Evolutionary conservation across 1,140 invertebrate genomes (phyloP), one percentile per base, ranked within the genome.

Genomic region (Phymastichus coffea): DNA sequence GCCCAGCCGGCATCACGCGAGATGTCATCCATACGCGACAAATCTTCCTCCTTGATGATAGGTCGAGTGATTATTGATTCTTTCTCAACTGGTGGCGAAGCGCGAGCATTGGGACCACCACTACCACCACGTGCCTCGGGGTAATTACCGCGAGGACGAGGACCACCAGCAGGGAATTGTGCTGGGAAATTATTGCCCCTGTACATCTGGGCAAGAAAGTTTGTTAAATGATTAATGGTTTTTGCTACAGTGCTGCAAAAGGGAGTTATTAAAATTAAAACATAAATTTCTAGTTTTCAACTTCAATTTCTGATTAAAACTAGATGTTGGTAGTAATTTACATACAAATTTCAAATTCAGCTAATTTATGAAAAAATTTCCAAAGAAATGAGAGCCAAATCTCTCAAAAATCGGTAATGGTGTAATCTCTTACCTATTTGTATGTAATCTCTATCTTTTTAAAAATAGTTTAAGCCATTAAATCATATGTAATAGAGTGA

Each of bases 11-110:
- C 88, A 71, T 94, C 92, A 67, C 90, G 85, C 28, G 91, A 86
- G 61, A 96, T 91, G 70, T 96, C 91, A 79, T 95, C 94, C 84
- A 97, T 90, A 57, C 90, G 88, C 67, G 89, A 92, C 53, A 97
- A 83, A 77, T 95, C 93, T 74, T 95, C 93, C 69, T 95, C 92
- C 59, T 91, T 91, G 43, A 97, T 93, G 44, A 97, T 96, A 30
- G 93, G 92, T 46, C 91, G 81, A 30, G 83, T 79, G 47, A 79
- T 65, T 23, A 83, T 70, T 76, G 83, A 66, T 73, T 83, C 74
- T 75, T 80, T 69, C 14, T 78, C 48, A 17, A 61, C 8, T 4
- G 54, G 47, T 7, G 28, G 28, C 12, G 28, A 33, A 7, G 28
- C 28, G n/a, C n/a, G n/a, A n/a, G 9, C 51, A 38, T 20, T 51